Evolutionary conservation across 2,888 invertebrate species (phyloP).

Genomic region (Conchocele bisecta): DNA sequence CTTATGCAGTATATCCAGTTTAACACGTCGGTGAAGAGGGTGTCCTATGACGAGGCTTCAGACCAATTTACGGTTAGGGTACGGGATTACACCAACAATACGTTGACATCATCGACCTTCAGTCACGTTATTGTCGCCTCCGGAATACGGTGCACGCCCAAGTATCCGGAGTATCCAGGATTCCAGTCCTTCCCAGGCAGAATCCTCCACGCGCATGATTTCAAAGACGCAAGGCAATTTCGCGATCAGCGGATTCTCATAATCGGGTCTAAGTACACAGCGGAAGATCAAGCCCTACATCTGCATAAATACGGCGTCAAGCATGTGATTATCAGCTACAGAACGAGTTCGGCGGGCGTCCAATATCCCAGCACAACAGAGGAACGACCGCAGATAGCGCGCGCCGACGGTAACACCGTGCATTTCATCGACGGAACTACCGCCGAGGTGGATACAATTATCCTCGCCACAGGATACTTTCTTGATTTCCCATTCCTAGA

Average conservation of each 20-base stretch:
- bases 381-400: constrained; percentile 13
- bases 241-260: constrained; percentile 13
- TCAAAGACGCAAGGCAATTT: constrained; percentile 10
- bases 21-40: constrained; percentile 14
- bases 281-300: constrained; percentile 18
- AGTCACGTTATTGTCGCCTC: constrained; percentile 13
- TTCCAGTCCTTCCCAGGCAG: constrained; percentile 13
- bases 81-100: neutral
- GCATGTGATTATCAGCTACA: neutral
- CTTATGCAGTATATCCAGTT: neutral
- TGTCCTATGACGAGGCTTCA: constrained; percentile 16
- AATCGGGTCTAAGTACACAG: constrained; percentile 7
- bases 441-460: neutral
- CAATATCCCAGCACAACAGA: constrained; percentile 5
- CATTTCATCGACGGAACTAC: neutral
- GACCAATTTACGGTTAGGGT: constrained; percentile 28
- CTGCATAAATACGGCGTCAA: neutral
- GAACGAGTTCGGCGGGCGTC: neutral
- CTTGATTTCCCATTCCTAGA: neutral
- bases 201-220: constrained; percentile 25
- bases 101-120: constrained; percentile 2
- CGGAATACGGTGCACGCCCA: constrained; percentile 11
- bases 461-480: neutral
- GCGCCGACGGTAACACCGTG: neutral
- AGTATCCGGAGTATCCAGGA: constrained; percentile 9